phyloP scores from a whole-genome alignment of 2,797 vertebrate genomes.

The Chrysocyon brachyurus region DNA sequence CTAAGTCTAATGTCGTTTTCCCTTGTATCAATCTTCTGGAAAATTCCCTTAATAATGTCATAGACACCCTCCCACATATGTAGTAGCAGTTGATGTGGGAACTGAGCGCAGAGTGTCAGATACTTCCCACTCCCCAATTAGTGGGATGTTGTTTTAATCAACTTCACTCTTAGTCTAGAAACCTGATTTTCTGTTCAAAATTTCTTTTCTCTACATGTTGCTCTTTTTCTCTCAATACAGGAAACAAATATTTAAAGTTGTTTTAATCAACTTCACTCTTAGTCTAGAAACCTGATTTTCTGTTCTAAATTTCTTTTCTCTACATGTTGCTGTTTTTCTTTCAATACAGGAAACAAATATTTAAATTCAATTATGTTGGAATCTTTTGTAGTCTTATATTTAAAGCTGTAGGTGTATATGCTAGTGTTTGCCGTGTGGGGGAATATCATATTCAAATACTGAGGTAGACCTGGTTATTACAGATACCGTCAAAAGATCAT shows the following conservation, averaged over 20 bases:
- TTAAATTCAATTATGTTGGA: not conserved
- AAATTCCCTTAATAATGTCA: not conserved
- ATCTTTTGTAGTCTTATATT: not conserved
- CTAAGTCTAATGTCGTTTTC: not conserved
- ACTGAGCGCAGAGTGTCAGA: rapidly evolving
- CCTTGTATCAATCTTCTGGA: not conserved
- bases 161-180: not conserved
- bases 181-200: not conserved
- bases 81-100: rapidly evolving
- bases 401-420: not conserved
- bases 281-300: conserved; percentile 14
- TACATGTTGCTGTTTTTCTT: not conserved
- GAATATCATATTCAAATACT: not conserved
- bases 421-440: not conserved
- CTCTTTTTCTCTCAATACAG: conserved; percentile 11
- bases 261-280: not conserved
- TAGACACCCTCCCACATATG: not conserved
- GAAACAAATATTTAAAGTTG: not conserved
- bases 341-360: not conserved
- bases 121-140: not conserved
- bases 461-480: not conserved
- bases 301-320: not conserved
- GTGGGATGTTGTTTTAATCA: not conserved
- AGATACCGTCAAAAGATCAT: not conserved
- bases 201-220: not conserved